Evolutionary conservation across 2,888 invertebrate species (phyloP).

Genomic region (Habroteleia sp.): DNA sequence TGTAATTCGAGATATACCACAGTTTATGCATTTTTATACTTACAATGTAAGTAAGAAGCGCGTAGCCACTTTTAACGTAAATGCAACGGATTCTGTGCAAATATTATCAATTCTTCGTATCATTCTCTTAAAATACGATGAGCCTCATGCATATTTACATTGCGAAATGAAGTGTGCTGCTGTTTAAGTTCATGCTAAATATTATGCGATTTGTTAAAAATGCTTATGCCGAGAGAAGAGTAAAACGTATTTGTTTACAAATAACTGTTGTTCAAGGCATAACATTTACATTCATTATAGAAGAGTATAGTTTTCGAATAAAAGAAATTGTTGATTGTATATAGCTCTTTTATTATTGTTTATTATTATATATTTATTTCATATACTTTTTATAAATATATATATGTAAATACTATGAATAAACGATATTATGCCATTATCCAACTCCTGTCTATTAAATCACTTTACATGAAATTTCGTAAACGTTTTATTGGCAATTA

Average conservation of each 20-base stretch:
- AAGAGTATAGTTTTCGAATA: not conserved
- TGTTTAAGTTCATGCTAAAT: not conserved
- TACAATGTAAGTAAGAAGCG: conserved; percentile 74
- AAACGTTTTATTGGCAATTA: no score
- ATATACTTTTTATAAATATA: conserved; percentile 36
- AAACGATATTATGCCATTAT: conserved; percentile 41
- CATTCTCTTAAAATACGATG: not conserved
- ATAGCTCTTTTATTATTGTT: conserved; percentile 40
- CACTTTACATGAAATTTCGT: no score
- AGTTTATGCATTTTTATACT: not conserved
- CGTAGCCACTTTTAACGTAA: not conserved
- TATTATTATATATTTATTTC: conserved; percentile 41
- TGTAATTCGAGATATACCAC: not conserved
- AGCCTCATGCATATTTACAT: not conserved
- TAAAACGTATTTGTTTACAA: not conserved
- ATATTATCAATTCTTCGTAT: not conserved
- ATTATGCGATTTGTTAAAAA: conserved; percentile 11
- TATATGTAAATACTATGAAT: conserved; percentile 48
- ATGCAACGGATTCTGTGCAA: no score
- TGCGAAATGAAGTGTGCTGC: not conserved
- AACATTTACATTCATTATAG: conserved; percentile 16
- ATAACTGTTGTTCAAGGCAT: not conserved
- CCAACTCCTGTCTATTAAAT: no score
- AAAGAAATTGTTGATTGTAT: conserved; percentile 30
- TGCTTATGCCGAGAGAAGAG: not conserved